These are phyloP conservation scores for Colletes gigas DNA, from an alignment of 1,140 invertebrate genomes.

Conservation along the genomic window DNA sequence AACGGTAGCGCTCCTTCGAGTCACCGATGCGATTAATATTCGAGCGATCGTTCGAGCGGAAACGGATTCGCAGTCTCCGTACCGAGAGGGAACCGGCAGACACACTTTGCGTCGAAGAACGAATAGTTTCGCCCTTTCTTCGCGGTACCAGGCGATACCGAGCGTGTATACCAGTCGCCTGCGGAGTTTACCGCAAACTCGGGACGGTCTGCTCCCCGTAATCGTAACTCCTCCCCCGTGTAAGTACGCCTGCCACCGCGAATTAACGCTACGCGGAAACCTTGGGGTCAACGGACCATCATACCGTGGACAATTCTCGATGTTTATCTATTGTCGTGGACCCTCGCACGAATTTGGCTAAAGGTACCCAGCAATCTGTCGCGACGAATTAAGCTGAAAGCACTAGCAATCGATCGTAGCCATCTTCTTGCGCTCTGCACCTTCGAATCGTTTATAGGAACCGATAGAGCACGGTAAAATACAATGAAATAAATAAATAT, in stretches of 20 bases:
- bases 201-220: background rate
- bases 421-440: too few relatives aligned
- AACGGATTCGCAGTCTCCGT: slow-evolving; percentile 9
- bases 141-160: background rate
- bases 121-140: slow-evolving; percentile 31
- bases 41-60: slow-evolving; percentile 29
- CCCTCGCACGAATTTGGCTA: background rate
- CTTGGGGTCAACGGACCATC: background rate
- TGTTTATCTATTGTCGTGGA: background rate
- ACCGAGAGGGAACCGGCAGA: background rate
- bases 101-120: slow-evolving; percentile 11
- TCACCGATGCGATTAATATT: slow-evolving; percentile 49
- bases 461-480: too few relatives aligned
- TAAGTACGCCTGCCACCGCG: background rate
- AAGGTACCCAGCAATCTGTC: too few relatives aligned
- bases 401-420: too few relatives aligned
- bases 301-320: background rate
- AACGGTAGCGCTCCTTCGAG: slow-evolving; percentile 17
- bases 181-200: background rate
- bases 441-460: too few relatives aligned
- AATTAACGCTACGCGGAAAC: slow-evolving; percentile 1
- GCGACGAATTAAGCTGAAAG: too few relatives aligned
- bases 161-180: background rate
- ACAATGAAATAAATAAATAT: too few relatives aligned
- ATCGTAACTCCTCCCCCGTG: background rate